Evolutionary conservation across 92 coral and sea anemone species (phyloP).

Genomic region (Diadumene lineata): DNA sequence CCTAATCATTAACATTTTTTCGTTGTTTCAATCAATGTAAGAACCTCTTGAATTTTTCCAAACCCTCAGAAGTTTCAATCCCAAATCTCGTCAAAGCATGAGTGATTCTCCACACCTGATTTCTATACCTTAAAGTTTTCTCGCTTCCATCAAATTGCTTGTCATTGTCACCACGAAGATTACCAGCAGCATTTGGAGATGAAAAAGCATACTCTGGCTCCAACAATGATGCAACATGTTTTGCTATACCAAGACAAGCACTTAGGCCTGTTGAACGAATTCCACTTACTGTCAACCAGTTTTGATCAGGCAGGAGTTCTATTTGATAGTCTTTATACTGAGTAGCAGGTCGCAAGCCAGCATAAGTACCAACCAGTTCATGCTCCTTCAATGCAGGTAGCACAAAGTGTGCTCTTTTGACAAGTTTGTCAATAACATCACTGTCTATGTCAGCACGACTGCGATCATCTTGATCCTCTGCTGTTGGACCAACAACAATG

Average conservation of each 20-base stretch:
- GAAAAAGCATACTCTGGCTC: slow-evolving; percentile 13
- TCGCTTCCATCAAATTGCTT: slow-evolving; percentile 3
- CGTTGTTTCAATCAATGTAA: not conserved
- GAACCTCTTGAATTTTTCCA: slow-evolving; percentile 15
- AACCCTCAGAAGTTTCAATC: slow-evolving; percentile 35
- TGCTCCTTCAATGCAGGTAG: slow-evolving; percentile 56
- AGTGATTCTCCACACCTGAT: slow-evolving; percentile 46
- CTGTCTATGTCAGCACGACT: slow-evolving; percentile 46
- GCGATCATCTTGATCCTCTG: slow-evolving; percentile 76
- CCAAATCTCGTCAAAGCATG: slow-evolving; percentile 75
- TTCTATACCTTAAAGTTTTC: slow-evolving; percentile 13
- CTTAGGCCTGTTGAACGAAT: slow-evolving; percentile 82
- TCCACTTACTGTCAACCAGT: slow-evolving; percentile 79
- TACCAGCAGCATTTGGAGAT: not conserved
- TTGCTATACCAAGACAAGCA: slow-evolving; percentile 81
- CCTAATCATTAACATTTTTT: not conserved
- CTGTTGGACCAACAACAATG: slow-evolving; percentile 76
- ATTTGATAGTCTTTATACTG: slow-evolving; percentile 73
- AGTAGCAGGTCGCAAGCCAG: slow-evolving; percentile 84
- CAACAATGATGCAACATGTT: slow-evolving; percentile 50
- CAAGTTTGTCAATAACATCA: slow-evolving; percentile 39
- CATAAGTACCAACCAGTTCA: slow-evolving; percentile 64
- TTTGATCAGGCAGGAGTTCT: slow-evolving; percentile 37
- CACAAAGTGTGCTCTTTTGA: slow-evolving; percentile 41
- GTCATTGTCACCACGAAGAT: not conserved